phyloP scores from a whole-genome alignment of 2,888 invertebrate species.

The Cremastinae sp. region DNA sequence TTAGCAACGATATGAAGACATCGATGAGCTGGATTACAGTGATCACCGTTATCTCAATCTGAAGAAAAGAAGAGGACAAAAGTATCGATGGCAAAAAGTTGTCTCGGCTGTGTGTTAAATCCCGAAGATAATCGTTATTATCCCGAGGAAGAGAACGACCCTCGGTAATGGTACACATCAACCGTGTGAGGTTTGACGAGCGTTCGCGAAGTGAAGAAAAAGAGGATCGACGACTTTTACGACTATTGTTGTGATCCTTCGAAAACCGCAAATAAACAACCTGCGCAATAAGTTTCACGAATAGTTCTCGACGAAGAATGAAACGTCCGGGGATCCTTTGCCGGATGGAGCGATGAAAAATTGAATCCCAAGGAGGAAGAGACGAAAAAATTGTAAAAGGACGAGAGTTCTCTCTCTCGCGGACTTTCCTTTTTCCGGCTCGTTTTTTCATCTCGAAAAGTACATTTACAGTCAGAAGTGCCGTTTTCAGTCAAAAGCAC shows the following conservation, averaged over 20 bases:
- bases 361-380: slow-evolving; percentile 3
- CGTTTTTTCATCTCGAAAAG: too few species aligned
- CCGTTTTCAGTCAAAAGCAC: too few species aligned
- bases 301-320: slow-evolving; percentile 6
- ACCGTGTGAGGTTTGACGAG: too few species aligned
- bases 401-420: slow-evolving; percentile 49
- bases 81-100: slow-evolving; percentile 27
- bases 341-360: neutral
- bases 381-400: slow-evolving; percentile 2
- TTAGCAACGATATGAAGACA: slow-evolving; percentile 48
- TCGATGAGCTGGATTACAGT: slow-evolving; percentile 45
- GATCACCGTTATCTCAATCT: slow-evolving; percentile 37
- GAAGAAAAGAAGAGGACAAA: slow-evolving; percentile 2
- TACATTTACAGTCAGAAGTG: too few species aligned
- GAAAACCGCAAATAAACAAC: slow-evolving; percentile 35
- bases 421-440: neutral
- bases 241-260: slow-evolving; percentile 8
- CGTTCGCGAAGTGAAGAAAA: neutral
- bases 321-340: too few species aligned
- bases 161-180: slow-evolving; percentile 54
- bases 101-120: slow-evolving; percentile 61
- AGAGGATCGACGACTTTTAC: neutral
- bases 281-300: slow-evolving; percentile 41
- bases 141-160: slow-evolving; percentile 58
- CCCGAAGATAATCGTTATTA: slow-evolving; percentile 59